Evolutionary conservation across 1,140 invertebrate species (phyloP), one percentile per base, ranked within the genome.

Genomic region (Caenorhabditis brenneri): DNA sequence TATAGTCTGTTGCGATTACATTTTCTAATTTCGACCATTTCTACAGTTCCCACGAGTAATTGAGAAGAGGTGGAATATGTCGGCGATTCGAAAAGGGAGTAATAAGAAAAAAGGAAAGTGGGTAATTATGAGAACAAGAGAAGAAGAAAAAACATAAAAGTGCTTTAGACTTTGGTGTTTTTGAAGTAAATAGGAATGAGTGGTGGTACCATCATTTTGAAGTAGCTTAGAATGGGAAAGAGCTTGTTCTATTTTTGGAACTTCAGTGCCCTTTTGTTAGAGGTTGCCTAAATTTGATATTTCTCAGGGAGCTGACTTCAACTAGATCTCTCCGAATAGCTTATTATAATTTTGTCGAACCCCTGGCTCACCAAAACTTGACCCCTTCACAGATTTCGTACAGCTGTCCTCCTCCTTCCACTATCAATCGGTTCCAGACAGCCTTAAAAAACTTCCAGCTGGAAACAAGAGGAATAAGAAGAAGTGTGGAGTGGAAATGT

Each of bases 41-140:
- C 5, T 16, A 33, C 60, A 39, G 33, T 42, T 74, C 65, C 15
- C 65, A 74, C 65, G n/a, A 31, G 65, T 74, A 74, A 74, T 74
- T n/a, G 65, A 46, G 65, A 74, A 74, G 33, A 22, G 24, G 65
- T 5, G 27, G 53, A 10, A 46, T 7, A 42, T 42, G 36, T 33
- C 65, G 36, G 65, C 10, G 15, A 42, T 74, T 39, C 24, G 65
- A 74, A 24, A 42, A 27, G n/a, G 15, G 24, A 74, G 31, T 33
- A 24, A 74, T 9, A 31, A 16, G 55, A 9, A 31, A 58, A 27
- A 53, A 65, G 60, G 65, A 74, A 39, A 42, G 65, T 42, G 65
- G 36, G 19, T 27, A 74, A 74, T 74, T 74, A 74, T 74, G 36
- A 74, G 65, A 74, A 74, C 36, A 74, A 74, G 36, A 19, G 10